phyloP scores from a whole-genome alignment of 2,113 vertebrate genomes.

The Circaetus gallicus region DNA sequence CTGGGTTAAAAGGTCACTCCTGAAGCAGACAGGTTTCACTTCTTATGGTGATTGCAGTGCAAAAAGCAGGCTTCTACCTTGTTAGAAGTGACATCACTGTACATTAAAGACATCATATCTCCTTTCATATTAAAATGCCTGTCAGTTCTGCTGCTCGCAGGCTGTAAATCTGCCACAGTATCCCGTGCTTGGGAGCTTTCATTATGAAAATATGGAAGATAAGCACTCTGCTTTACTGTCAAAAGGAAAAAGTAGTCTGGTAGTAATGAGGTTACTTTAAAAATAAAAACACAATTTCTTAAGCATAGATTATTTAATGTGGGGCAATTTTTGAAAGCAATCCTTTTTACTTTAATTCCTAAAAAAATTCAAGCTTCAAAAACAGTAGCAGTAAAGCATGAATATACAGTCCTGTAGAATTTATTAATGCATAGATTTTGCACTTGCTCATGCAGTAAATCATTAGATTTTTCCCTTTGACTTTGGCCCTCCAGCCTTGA shows the following conservation, averaged over 20 bases:
- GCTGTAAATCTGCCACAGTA: conserved; percentile 76
- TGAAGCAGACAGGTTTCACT: conserved; percentile 76
- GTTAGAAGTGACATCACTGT: conserved; percentile 81
- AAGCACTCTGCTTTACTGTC: conserved; percentile 70
- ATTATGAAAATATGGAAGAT: conserved; percentile 79
- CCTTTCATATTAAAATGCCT: conserved; percentile 80
- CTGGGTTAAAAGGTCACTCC: conserved; percentile 77
- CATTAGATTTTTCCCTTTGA: conserved; percentile 50
- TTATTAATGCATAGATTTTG: conserved; percentile 57
- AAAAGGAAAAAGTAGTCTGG: conserved; percentile 58
- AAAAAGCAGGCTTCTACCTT: conserved; percentile 65
- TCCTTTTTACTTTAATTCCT: neutral
- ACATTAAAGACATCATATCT: conserved; percentile 80
- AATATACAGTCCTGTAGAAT: conserved; percentile 29
- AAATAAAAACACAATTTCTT: conserved; percentile 64
- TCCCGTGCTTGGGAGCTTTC: conserved; percentile 71
- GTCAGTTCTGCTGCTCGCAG: conserved; percentile 72
- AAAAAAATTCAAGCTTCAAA: neutral
- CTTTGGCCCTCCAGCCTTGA: conserved; percentile 53
- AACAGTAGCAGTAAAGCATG: neutral
- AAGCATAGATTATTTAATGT: conserved; percentile 19
- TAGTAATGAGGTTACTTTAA: conserved; percentile 60
- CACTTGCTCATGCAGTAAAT: conserved; percentile 55
- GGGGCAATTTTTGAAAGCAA: conserved; percentile 37
- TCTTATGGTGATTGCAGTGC: conserved; percentile 67